A percentile compares a stretch with the other conserved stretches of the same genome.
These are phyloP conservation scores for Iphiclides podalirius DNA, from an alignment of 2,888 invertebrate genomes.

Conservation along the genomic window DNA sequence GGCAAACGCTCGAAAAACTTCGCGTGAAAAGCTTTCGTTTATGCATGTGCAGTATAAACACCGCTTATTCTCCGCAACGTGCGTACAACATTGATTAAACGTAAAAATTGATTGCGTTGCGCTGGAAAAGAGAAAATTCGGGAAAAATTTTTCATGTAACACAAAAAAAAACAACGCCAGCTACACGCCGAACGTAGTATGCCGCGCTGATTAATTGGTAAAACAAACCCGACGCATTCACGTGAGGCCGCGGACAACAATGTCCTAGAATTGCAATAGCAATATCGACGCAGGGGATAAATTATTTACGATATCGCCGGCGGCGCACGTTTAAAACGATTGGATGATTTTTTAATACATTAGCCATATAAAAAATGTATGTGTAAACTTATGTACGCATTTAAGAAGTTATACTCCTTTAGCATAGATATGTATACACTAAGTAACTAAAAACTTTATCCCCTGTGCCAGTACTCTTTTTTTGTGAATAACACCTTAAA, in stretches of 20 bases:
- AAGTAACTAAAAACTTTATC: too few relatives aligned
- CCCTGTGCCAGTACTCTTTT: too few relatives aligned
- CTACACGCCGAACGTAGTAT: slow-evolving; percentile 5
- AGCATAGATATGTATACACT: too few relatives aligned
- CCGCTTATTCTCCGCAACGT: slow-evolving; percentile 3
- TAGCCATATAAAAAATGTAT: too few relatives aligned
- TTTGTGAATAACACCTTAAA: too few relatives aligned
- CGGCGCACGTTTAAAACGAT: neutral
- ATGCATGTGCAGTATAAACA: too few relatives aligned
- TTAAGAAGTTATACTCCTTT: too few relatives aligned
- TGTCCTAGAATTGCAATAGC: neutral
- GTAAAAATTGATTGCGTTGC: slow-evolving; percentile 17
- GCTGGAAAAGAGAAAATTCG: slow-evolving; percentile 4
- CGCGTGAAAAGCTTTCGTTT: too few relatives aligned
- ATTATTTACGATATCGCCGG: neutral
- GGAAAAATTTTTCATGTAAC: slow-evolving; percentile 10
- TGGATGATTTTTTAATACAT: neutral
- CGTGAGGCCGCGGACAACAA: slow-evolving; percentile 12
- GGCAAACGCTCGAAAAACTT: too few relatives aligned
- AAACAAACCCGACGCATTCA: slow-evolving; percentile 13
- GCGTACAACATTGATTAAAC: slow-evolving; percentile 18
- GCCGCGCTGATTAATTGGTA: slow-evolving; percentile 19
- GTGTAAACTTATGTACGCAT: too few relatives aligned
- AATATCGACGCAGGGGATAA: neutral
- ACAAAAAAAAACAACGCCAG: slow-evolving; percentile 17